Percentiles rank a stretch among this genome's conserved stretches.
Conservation (phyloP, 2,888 invertebrate genomes). For the Lagria hirta region DNA sequence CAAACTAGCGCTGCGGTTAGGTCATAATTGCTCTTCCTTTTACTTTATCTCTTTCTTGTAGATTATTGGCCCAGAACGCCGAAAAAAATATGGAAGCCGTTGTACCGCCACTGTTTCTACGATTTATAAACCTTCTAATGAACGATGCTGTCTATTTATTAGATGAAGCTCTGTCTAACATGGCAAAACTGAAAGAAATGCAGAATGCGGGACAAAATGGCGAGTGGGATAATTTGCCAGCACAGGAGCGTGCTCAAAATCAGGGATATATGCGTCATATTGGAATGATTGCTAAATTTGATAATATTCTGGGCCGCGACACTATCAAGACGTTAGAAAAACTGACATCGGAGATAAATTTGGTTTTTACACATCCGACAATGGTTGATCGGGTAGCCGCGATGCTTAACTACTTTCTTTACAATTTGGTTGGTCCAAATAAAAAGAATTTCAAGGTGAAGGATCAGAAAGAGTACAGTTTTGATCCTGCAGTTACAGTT, state of each 20-base stretch:
- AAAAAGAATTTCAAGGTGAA: conserved; percentile 91
- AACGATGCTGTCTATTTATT: conserved; percentile 96
- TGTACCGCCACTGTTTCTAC: conserved; percentile 86
- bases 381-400: conserved; percentile 91
- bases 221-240: conserved; percentile 71
- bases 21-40: background rate
- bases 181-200: conserved; percentile 84
- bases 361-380: conserved; percentile 85
- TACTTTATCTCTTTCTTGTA: conserved; percentile 48
- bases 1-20: too few species aligned
- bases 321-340: conserved; percentile 83
- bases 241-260: conserved; percentile 74
- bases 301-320: conserved; percentile 88
- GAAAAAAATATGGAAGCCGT: conserved; percentile 87
- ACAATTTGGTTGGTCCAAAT: conserved; percentile 88
- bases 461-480: conserved; percentile 85
- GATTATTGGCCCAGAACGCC: conserved; percentile 75
- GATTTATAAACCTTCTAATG: conserved; percentile 94
- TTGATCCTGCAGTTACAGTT: conserved; percentile 88
- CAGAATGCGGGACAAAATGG: conserved; percentile 74
- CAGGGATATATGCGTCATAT: conserved; percentile 71
- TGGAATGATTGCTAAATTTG: conserved; percentile 84
- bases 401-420: conserved; percentile 93
- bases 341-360: conserved; percentile 73
- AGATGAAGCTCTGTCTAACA: conserved; percentile 87